Percentiles rank a stretch among this genome's conserved stretches.
Conservation (phyloP, 1,140 invertebrate genomes). For the Apis florea region DNA sequence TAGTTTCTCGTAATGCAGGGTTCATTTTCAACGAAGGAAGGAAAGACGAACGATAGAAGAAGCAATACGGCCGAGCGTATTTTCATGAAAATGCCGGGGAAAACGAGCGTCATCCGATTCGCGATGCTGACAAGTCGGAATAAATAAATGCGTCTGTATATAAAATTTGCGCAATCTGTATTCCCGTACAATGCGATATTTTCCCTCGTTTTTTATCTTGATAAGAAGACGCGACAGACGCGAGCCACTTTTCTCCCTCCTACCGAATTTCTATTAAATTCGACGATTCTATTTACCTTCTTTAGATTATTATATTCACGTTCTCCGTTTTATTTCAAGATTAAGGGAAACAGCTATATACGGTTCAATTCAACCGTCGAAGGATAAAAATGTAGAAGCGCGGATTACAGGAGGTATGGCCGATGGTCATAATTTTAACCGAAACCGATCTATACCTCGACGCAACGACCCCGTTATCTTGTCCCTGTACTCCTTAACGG, state of each 20-base stretch:
- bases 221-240: slow-evolving; percentile 46
- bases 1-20: background rate
- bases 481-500: background rate
- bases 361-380: too few species aligned
- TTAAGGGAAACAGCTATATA: background rate
- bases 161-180: slow-evolving; percentile 62
- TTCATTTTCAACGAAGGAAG: slow-evolving; percentile 7
- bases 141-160: slow-evolving; percentile 54
- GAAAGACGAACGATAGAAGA: slow-evolving; percentile 18
- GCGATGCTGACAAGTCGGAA: slow-evolving; percentile 22
- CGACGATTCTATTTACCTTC: background rate
- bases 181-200: slow-evolving; percentile 37
- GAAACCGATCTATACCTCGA: too few species aligned
- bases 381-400: background rate
- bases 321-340: background rate
- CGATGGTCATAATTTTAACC: slow-evolving; percentile 22
- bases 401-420: slow-evolving; percentile 46
- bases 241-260: slow-evolving; percentile 5
- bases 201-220: slow-evolving; percentile 3
- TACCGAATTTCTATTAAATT: background rate
- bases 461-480: slow-evolving; percentile 12
- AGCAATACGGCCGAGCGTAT: slow-evolving; percentile 9
- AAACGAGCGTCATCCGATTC: slow-evolving; percentile 47
- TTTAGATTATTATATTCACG: background rate
- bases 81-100: slow-evolving; percentile 52